Evolutionary conservation across 1,140 invertebrate species (phyloP), one percentile per base, ranked within the genome.

Genomic region (Odontomachus brunneus): DNA sequence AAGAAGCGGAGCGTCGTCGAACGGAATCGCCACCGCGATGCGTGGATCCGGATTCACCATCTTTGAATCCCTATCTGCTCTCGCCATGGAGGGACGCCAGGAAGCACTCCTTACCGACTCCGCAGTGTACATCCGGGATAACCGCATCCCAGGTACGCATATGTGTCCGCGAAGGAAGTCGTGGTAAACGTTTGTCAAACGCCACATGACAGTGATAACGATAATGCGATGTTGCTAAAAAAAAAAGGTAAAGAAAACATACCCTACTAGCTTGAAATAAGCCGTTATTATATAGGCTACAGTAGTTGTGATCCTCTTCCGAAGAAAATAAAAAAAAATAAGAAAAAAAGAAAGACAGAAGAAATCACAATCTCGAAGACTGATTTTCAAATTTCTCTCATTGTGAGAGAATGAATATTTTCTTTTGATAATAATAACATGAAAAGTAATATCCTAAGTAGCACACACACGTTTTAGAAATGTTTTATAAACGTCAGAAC

Each of bases 61-160:
- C 93, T 33, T 24, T 96, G 55, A 97, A 97, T 92, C 97, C 97
- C 0, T 97, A 97, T 93, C 94, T 97, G 44, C 92, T 97, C 11
- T 97, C 97, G 3, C 97, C 97, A 0, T 97, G 96, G 95, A 94
- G 96, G 33, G 96, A 96, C 76, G 95, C 96, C 1, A 95, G 97
- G 67, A 98, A 98, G 90, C 96, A 97, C 87, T 97, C 97, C 9
- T 93, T 98, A 84, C 97, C 97, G 1, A 97, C 97, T 0, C 97
- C 97, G 11, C 96, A 97, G 85, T 97, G 97, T 86, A 97, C 97
- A 62, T 96, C 96, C 48, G 97, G 97, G 57, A 97, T 97, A 84
- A 98, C 97, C 12, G 97, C 97, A 51, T 97, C 97, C 74, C 97
- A 98, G 95, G 96, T 96, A 88, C 14, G 29, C 53, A 26, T 9